Conservation (phyloP, 2,888 invertebrate species). For the Harpalus rubripes region DNA sequence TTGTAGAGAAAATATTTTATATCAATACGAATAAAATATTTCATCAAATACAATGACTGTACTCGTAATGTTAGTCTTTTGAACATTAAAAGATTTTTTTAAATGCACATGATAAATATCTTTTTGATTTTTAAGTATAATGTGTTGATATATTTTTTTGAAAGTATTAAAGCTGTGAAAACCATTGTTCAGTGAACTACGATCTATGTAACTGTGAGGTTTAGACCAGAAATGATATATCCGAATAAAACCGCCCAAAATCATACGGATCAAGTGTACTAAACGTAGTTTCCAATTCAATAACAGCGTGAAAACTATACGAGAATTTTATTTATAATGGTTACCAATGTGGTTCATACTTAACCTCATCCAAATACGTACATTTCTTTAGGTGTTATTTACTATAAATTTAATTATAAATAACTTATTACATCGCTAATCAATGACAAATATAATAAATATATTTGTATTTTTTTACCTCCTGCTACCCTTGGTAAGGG, state of each 20-base stretch:
- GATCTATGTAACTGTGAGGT: not conserved
- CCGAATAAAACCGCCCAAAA: not conserved
- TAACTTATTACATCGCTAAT: too few relatives aligned
- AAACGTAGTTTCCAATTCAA: not conserved
- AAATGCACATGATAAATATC: too few relatives aligned
- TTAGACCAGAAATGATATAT: constrained; percentile 3
- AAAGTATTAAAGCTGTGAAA: not conserved
- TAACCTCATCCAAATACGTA: too few relatives aligned
- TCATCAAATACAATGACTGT: not conserved
- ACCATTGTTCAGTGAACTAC: not conserved
- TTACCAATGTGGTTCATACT: not conserved
- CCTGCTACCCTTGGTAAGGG: too few relatives aligned
- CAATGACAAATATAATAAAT: too few relatives aligned
- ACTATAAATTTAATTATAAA: too few relatives aligned
- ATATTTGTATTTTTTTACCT: too few relatives aligned
- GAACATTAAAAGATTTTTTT: not conserved
- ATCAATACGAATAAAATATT: constrained; percentile 15
- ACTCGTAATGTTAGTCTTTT: not conserved
- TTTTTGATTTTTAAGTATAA: too few relatives aligned
- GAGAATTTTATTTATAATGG: not conserved
- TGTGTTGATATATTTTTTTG: not conserved
- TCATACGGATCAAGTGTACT: not conserved
- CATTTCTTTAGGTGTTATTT: too few relatives aligned
- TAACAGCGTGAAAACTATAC: not conserved
- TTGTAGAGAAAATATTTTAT: constrained; percentile 11